Percentiles rank a stretch among this genome's conserved stretches.
Conservation (phyloP, 2,888 invertebrate species). For the Notodonta ziczac region DNA sequence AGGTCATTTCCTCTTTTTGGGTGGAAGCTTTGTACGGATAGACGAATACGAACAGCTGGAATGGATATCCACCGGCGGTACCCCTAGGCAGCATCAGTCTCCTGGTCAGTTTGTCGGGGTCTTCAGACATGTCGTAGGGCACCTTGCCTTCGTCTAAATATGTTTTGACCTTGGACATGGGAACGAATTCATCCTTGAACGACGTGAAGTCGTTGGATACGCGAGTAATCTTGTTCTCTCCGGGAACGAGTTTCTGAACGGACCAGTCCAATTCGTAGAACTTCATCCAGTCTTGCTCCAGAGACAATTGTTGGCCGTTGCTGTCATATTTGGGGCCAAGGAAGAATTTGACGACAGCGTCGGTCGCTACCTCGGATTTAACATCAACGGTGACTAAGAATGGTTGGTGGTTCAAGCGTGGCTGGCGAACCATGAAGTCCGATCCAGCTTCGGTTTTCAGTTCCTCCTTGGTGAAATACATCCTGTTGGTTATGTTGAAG, state of each 20-base stretch:
- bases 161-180: slow-evolving; percentile 84
- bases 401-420: slow-evolving; percentile 88
- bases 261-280: slow-evolving; percentile 87
- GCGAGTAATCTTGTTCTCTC: slow-evolving; percentile 87
- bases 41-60: slow-evolving; percentile 86
- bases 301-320: slow-evolving; percentile 74
- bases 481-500: slow-evolving; percentile 85
- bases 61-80: slow-evolving; percentile 86
- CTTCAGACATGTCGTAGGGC: slow-evolving; percentile 79
- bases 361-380: slow-evolving; percentile 82
- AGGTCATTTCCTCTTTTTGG: slow-evolving; percentile 52
- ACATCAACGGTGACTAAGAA: slow-evolving; percentile 86
- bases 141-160: slow-evolving; percentile 81
- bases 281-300: slow-evolving; percentile 84
- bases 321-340: slow-evolving; percentile 88
- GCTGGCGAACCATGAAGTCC: slow-evolving; percentile 85
- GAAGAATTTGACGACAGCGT: slow-evolving; percentile 87
- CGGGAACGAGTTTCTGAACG: slow-evolving; percentile 83
- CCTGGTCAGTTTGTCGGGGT: slow-evolving; percentile 86
- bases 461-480: slow-evolving; percentile 56
- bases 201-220: slow-evolving; percentile 86
- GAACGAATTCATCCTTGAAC: slow-evolving; percentile 86
- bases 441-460: slow-evolving; percentile 58
- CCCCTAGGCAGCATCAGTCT: slow-evolving; percentile 90
- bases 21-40: slow-evolving; percentile 78